phyloP scores from a whole-genome alignment of 2,888 invertebrate genomes.

The Hypomecis punctinalis region DNA sequence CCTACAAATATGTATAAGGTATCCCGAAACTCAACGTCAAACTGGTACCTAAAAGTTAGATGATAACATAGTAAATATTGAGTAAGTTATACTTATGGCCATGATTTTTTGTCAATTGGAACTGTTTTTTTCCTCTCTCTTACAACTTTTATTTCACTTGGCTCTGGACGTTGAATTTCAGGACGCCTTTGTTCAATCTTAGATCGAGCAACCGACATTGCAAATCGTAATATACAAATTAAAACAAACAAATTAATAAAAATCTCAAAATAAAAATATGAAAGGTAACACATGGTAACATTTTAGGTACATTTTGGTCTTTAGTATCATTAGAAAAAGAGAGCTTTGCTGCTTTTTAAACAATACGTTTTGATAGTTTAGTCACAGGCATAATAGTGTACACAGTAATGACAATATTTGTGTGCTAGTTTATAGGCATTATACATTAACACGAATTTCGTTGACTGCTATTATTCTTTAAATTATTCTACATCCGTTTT shows the following conservation, averaged over 20 bases:
- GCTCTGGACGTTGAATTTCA: too few relatives aligned
- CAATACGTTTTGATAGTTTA: conserved; percentile 23
- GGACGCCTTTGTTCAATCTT: too few relatives aligned
- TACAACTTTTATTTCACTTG: too few relatives aligned
- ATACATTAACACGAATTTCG: too few relatives aligned
- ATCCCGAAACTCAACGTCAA: too few relatives aligned
- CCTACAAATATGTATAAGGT: too few relatives aligned
- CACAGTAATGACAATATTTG: conserved; percentile 16
- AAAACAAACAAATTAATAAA: conserved; percentile 20
- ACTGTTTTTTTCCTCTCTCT: too few relatives aligned
- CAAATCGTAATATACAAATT: neutral
- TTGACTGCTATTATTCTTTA: neutral
- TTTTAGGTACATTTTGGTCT: conserved; percentile 41
- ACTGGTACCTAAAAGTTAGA: too few relatives aligned
- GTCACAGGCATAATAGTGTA: conserved; percentile 32
- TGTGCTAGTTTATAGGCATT: conserved; percentile 1
- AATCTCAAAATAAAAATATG: conserved; percentile 23
- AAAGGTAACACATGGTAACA: conserved; percentile 39
- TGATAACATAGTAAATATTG: too few relatives aligned
- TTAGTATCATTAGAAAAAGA: conserved; percentile 31
- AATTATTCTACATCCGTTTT: neutral
- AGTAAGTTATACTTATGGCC: too few relatives aligned
- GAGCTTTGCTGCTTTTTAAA: conserved; percentile 28
- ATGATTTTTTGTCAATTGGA: too few relatives aligned
- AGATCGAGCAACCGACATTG: neutral